phyloP scores from a whole-genome alignment of 53 echinoderm and acorn worm genomes.

The Antedon mediterranea region DNA sequence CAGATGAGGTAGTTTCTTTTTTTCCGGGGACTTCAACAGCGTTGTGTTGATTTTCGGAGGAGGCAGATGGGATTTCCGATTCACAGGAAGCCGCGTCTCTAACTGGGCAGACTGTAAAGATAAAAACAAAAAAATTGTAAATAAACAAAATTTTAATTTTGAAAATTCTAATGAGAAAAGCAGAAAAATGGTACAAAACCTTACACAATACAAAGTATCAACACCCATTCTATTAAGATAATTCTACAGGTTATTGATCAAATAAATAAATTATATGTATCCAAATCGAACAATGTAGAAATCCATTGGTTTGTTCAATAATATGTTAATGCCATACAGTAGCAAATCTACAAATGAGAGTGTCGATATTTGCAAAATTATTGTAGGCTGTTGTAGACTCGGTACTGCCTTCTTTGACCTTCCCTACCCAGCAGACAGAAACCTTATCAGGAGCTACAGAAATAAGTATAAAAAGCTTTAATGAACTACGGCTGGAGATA shows the following conservation, averaged over 20 bases:
- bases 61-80: conserved; percentile 70
- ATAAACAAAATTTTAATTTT: not conserved
- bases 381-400: not conserved
- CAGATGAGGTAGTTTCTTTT: conserved; percentile 19
- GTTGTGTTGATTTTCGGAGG: conserved; percentile 45
- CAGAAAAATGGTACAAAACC: too few relatives aligned
- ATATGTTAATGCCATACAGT: too few relatives aligned
- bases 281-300: too few relatives aligned
- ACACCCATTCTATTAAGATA: too few relatives aligned
- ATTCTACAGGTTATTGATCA: too few relatives aligned
- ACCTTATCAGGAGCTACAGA: not conserved
- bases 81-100: conserved; percentile 78
- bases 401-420: not conserved
- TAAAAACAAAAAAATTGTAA: conserved; percentile 4
- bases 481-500: too few relatives aligned
- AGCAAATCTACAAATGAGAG: not conserved
- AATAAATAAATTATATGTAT: too few relatives aligned
- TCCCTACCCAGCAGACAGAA: not conserved
- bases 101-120: conserved; percentile 81
- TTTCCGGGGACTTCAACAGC: conserved; percentile 30
- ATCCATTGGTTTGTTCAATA: too few relatives aligned
- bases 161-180: not conserved
- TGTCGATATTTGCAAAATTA: not conserved
- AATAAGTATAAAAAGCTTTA: too few relatives aligned
- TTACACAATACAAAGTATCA: too few relatives aligned